phyloP scores from a whole-genome alignment of 2,888 invertebrate species.

The Agrotis ipsilon region DNA sequence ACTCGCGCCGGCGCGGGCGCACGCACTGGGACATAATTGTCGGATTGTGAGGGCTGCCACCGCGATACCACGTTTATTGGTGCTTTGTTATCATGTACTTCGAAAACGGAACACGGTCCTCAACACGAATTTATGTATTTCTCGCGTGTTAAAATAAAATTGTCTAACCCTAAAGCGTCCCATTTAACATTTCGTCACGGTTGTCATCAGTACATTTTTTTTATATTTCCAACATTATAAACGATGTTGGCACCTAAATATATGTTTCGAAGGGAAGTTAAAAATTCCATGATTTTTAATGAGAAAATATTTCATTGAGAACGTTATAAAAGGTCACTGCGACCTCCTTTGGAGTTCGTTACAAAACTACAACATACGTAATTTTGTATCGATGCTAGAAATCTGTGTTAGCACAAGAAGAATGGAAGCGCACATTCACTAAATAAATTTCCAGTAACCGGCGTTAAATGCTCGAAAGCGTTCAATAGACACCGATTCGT shows the following conservation, averaged over 20 bases:
- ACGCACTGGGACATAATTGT: constrained; percentile 57
- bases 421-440: constrained; percentile 49
- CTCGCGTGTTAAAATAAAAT: constrained; percentile 32
- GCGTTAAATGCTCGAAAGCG: constrained; percentile 53
- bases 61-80: constrained; percentile 59
- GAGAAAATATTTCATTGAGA: constrained; percentile 46
- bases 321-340: constrained; percentile 47
- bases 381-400: constrained; percentile 55
- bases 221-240: constrained; percentile 52
- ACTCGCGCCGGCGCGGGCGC: constrained; percentile 65
- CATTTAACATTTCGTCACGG: constrained; percentile 55
- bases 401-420: constrained; percentile 32
- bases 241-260: constrained; percentile 56
- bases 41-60: constrained; percentile 62
- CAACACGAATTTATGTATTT: constrained; percentile 28
- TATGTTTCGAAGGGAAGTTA: constrained; percentile 49
- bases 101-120: constrained; percentile 31
- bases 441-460: constrained; percentile 44
- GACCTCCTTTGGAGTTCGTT: constrained; percentile 48
- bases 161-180: constrained; percentile 46
- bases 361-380: constrained; percentile 50
- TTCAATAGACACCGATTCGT: constrained; percentile 57
- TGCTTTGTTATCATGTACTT: constrained; percentile 63
- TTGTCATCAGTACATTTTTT: constrained; percentile 59
- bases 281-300: constrained; percentile 44